Conservation (phyloP, 23 tunicate genomes). For the Clavelina lepadiformis region DNA sequence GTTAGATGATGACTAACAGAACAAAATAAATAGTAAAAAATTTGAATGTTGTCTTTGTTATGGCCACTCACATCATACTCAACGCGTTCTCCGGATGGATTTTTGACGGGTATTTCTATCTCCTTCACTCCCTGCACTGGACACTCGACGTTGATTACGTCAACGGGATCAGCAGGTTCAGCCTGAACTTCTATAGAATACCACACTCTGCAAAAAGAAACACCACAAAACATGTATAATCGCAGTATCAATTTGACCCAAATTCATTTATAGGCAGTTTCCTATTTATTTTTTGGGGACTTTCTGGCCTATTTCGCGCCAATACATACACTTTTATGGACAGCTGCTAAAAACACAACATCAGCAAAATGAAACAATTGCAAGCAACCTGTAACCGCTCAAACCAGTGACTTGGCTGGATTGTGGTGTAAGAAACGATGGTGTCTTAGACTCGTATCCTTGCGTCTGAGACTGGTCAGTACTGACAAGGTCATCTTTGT, state of each 20-base stretch:
- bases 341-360: too few species aligned
- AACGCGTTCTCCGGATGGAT: slow-evolving; percentile 61
- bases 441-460: slow-evolving; percentile 21
- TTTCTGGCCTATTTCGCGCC: too few species aligned
- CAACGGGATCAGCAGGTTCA: slow-evolving; percentile 55
- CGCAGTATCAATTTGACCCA: too few species aligned
- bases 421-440: slow-evolving; percentile 39
- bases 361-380: too few species aligned
- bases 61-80: slow-evolving; percentile 40
- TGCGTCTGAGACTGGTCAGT: background rate
- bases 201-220: slow-evolving; percentile 67
- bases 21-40: background rate
- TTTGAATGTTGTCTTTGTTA: background rate
- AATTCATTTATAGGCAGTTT: too few species aligned
- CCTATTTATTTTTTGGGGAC: too few species aligned
- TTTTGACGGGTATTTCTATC: slow-evolving; percentile 59
- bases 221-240: too few species aligned
- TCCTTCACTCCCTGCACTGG: slow-evolving; percentile 49
- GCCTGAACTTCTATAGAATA: slow-evolving; percentile 52
- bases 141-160: slow-evolving; percentile 42
- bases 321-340: too few species aligned
- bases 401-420: slow-evolving; percentile 5
- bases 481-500: slow-evolving; percentile 25
- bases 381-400: slow-evolving; percentile 36
- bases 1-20: background rate